A percentile compares a stretch with the other conserved stretches of the same genome.
phyloP scores from a whole-genome alignment of 1,140 invertebrate species.

The Drosophila hydei region DNA sequence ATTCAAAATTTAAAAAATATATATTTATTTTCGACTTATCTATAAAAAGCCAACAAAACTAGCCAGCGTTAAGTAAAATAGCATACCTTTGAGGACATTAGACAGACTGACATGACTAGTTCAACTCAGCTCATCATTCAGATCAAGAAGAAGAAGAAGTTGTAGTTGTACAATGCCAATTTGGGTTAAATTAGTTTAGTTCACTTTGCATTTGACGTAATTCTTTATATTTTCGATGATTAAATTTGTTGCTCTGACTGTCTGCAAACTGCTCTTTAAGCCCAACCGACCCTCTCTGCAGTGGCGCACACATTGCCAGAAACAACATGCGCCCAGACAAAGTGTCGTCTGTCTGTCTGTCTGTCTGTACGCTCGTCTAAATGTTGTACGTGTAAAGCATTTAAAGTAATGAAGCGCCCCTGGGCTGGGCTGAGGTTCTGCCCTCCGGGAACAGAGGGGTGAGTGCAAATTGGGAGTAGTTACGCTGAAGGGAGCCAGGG shows the following conservation, averaged over 20 bases:
- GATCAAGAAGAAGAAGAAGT: no score
- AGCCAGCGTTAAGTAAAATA: no score
- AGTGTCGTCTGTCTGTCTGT: slow-evolving; percentile 51
- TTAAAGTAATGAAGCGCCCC: slow-evolving; percentile 76
- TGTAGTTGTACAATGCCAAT: no score
- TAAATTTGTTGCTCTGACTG: not conserved
- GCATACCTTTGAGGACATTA: no score
- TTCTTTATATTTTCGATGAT: no score
- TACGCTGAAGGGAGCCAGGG: not conserved
- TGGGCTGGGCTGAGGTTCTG: slow-evolving; percentile 15
- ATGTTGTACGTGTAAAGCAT: slow-evolving; percentile 78
- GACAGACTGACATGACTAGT: no score
- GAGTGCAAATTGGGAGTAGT: not conserved
- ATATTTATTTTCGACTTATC: no score
- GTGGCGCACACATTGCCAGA: slow-evolving; percentile 1
- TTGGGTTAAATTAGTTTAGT: no score
- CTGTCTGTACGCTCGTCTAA: slow-evolving; percentile 55
- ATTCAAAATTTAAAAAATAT: no score
- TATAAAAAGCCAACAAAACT: no score
- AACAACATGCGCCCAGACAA: slow-evolving; percentile 41
- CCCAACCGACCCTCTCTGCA: not conserved
- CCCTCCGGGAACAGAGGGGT: not conserved
- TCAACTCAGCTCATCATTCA: no score
- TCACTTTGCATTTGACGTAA: no score
- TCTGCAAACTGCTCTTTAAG: not conserved